These are phyloP conservation scores for Atethmia centrago DNA, from an alignment of 2,888 invertebrate genomes.

Conservation along the genomic window DNA sequence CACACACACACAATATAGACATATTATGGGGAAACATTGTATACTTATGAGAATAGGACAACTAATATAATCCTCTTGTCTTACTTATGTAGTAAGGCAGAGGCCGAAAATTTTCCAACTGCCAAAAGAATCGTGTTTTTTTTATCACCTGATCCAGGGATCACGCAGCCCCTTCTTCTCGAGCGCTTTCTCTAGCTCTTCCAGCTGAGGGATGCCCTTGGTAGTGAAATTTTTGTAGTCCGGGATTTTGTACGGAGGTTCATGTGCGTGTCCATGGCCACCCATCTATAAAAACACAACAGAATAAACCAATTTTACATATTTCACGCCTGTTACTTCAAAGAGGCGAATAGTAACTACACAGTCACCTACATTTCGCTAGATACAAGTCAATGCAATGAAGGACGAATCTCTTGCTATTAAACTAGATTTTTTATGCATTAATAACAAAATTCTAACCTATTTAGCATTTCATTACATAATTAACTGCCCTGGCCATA, in stretches of 20 bases:
- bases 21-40: too few species aligned
- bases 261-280: slow-evolving; percentile 76
- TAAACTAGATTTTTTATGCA: neutral
- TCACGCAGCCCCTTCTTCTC: slow-evolving; percentile 94
- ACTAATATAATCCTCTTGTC: neutral
- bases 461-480: slow-evolving; percentile 67
- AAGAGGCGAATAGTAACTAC: neutral
- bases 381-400: neutral
- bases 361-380: neutral
- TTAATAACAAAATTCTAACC: slow-evolving; percentile 69
- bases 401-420: neutral
- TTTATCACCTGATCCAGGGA: slow-evolving; percentile 95
- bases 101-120: neutral
- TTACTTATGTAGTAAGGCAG: neutral
- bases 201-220: slow-evolving; percentile 92
- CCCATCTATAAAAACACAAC: slow-evolving; percentile 75
- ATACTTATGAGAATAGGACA: neutral
- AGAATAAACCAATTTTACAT: neutral
- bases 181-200: slow-evolving; percentile 92
- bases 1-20: too few species aligned
- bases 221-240: slow-evolving; percentile 93
- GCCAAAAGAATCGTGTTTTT: too few species aligned
- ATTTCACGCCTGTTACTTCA: too few species aligned
- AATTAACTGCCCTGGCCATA: slow-evolving; percentile 51
- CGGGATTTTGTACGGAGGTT: slow-evolving; percentile 92